A percentile compares a stretch with the other conserved stretches of the same genome.
Evolutionary conservation across 2,797 vertebrate genomes (phyloP).

Genomic region (Diglossa cyanea): DNA sequence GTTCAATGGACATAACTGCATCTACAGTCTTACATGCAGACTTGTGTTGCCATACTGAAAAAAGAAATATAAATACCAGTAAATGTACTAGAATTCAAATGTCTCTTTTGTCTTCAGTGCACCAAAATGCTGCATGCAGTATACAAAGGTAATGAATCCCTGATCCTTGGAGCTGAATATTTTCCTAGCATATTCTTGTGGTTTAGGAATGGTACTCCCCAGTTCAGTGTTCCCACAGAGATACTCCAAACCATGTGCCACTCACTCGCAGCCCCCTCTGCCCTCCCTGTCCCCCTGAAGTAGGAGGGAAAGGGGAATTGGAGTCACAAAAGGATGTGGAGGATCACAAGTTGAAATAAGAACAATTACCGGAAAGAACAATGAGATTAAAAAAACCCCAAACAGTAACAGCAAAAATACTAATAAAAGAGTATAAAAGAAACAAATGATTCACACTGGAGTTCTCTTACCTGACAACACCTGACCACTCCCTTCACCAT

Average conservation of each 20-base stretch:
- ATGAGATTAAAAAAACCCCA: background rate
- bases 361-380: background rate
- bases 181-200: background rate
- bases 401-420: background rate
- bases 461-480: background rate
- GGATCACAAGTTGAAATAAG: background rate
- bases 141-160: background rate
- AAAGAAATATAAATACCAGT: background rate
- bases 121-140: background rate
- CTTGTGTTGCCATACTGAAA: background rate
- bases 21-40: background rate
- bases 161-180: background rate
- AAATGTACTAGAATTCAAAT: background rate
- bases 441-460: accelerated
- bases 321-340: background rate
- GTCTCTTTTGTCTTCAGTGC: background rate
- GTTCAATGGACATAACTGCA: background rate
- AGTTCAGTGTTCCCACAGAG: background rate
- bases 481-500: background rate
- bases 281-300: background rate
- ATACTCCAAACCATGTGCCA: background rate
- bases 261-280: accelerated
- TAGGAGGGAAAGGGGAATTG: background rate
- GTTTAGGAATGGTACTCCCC: background rate
- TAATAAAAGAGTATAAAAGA: background rate